Base-by-base conservation (phyloP, 2,113 vertebrate genomes). In the Cottus gobio region DNA sequence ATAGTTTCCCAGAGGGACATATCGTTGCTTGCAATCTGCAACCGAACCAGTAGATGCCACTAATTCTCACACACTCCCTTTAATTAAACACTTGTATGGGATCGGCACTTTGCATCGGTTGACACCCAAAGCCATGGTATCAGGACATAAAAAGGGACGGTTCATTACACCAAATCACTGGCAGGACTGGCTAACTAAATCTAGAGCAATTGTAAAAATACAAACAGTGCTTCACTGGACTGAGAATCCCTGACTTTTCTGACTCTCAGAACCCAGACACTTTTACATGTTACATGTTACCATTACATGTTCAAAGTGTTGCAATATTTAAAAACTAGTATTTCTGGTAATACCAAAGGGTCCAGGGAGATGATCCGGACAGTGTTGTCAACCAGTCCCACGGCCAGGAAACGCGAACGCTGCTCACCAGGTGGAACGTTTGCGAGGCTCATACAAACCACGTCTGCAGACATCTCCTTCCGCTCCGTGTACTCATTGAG, bases 381-480 rank as follows among this genome's bases (percentile, higher is more conserved):
- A 0, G 98, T 99, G 93, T 99, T 99, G 94, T 99, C 98, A 13
- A 97, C 97, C 70, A 99, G 91, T 1, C 98, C 98, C 2, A 99
- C 98, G 2, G 98, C 98, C 36, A 99, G 84, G 90, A 99, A 99
- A 0, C 97, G 95, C 7, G 98, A 99, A 0, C 97, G 96, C 75
- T 99, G 98, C 91, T 99, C 98, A 34, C 98, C 98, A 3, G 97
- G 96, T 0, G 98, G 98, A 2, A 99, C 98, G 0, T 99, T 99
- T 77, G 98, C 98, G 93, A 99, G 86, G 69, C 97, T 99, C 98
- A 99, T 99, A 82, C 98, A 99, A 2, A 99, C 97, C 0, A 99
- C 98, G 0, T 99, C 98, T 0, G 98, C 97, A 0, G 98, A 99
- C 97, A 99, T 99, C 92, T 99, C 98, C 85, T 99, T 99, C 54